Evolutionary conservation across 2,888 invertebrate species (phyloP), one percentile per base, ranked within the genome.

Genomic region (Rapana venosa): DNA sequence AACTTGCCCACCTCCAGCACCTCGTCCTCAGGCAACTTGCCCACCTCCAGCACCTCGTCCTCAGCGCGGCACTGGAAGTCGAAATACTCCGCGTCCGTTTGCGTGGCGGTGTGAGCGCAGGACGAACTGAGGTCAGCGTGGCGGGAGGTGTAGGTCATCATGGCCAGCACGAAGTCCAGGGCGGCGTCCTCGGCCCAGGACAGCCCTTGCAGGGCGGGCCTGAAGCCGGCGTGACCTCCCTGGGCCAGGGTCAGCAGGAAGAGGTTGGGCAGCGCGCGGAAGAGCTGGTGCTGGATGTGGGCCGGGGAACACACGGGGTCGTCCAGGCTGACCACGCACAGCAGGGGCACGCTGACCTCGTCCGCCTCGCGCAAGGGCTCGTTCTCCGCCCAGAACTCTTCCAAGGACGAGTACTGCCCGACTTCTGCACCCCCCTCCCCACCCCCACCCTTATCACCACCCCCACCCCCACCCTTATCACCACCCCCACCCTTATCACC

Each of bases 151-250:
- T 77, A 87, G 17, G 58, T 89, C 22, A 89, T 32, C 87, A 94
- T 93, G 47, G 94, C 92, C 83, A 93, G 92, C 20, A 94, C 85
- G 87, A 94, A 94, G 81, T 94, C 94, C 66, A 94, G 74, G 13
- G 93, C 91, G 30, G 94, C 90, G 79, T 91, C 93, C 74, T 94
- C 94, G 1, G 94, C 93, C 94, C 94, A 94, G 0, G 93, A 92
- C 20, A 92, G 87, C 6, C 92, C 92, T 17, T 91, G 84, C 11
- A 92, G 90, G 35, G 92, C 90, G 32, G 95, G 94, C 13, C 94
- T 84, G 91, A 95, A 95, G 15, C 95, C 95, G 90, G 94, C 94
- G 91, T 95, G 95, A 0, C 95, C 95, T 1, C 95, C 95, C 22
- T 91, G 90, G 47, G 94, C 92, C 20, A 94, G 92, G 5, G 93